Evolutionary conservation across 2,888 invertebrate species (phyloP).

Genomic region (Idaea dimidiata): DNA sequence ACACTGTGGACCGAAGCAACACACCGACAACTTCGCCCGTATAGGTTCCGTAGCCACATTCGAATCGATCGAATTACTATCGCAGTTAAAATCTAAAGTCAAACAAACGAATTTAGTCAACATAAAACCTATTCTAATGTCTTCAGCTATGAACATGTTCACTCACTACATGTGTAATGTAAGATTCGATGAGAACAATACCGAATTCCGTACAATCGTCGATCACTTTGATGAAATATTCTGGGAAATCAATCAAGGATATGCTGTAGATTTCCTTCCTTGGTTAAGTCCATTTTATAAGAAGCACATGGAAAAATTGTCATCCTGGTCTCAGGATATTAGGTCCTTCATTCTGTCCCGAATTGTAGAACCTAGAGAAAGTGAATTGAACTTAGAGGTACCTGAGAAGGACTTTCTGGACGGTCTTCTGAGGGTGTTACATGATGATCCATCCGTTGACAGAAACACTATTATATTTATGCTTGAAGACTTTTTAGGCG

Average conservation of each 20-base stretch:
- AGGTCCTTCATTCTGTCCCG: constrained; percentile 86
- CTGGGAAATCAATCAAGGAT: constrained; percentile 95
- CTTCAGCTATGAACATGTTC: constrained; percentile 92
- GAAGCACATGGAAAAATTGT: constrained; percentile 84
- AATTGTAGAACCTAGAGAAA: constrained; percentile 83
- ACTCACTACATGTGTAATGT: constrained; percentile 92
- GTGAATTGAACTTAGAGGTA: constrained; percentile 78
- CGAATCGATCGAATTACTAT: constrained; percentile 83
- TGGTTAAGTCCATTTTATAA: constrained; percentile 88
- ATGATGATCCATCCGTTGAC: constrained; percentile 84
- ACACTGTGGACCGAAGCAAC: constrained; percentile 89
- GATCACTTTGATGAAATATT: constrained; percentile 92
- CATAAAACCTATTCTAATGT: constrained; percentile 86
- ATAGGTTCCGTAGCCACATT: constrained; percentile 86
- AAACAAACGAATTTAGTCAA: constrained; percentile 66
- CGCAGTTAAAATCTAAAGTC: constrained; percentile 73
- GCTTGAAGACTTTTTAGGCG: constrained; percentile 93
- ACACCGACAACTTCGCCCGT: constrained; percentile 85
- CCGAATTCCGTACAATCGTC: constrained; percentile 84
- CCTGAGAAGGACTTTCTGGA: constrained; percentile 90
- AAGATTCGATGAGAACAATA: constrained; percentile 84
- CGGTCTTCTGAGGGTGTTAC: constrained; percentile 85
- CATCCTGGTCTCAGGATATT: constrained; percentile 85
- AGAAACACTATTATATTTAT: constrained; percentile 90
- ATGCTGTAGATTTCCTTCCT: constrained; percentile 92